phyloP scores from a whole-genome alignment of 2,113 vertebrate species.

The Stegostoma tigrinum region DNA sequence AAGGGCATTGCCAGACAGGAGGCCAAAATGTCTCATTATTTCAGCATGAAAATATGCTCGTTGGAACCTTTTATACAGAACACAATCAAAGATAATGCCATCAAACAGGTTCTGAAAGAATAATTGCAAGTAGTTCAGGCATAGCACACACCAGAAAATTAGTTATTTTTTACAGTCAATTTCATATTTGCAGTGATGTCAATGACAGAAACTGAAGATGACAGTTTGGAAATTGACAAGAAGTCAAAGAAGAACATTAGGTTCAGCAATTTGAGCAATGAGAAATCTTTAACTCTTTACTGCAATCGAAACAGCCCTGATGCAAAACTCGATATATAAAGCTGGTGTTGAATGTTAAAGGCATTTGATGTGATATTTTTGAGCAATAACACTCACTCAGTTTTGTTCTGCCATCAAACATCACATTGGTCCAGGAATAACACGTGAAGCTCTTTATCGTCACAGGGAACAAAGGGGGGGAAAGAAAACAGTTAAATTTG shows the following conservation, averaged over 20 bases:
- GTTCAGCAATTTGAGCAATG: not conserved
- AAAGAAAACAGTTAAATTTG: no score
- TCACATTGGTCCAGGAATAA: not conserved
- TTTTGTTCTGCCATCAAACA: not conserved
- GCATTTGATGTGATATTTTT: no score
- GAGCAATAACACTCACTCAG: not conserved
- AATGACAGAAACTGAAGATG: not conserved
- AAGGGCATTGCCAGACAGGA: no score
- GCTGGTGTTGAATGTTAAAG: no score
- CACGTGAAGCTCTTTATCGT: not conserved
- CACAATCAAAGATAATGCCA: not conserved
- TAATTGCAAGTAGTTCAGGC: constrained; percentile 28
- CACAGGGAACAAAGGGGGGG: not conserved
- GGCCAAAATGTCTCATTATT: not conserved
- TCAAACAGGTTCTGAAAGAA: not conserved
- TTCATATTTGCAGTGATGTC: constrained; percentile 21
- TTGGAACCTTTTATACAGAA: not conserved
- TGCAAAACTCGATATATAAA: not conserved
- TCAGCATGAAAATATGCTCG: not conserved
- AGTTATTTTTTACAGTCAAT: constrained; percentile 30
- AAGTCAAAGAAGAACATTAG: not conserved
- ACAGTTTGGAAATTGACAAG: not conserved
- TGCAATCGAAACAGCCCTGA: not conserved
- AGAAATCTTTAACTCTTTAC: constrained; percentile 14
- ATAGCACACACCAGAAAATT: not conserved